Evolutionary conservation across 2,888 invertebrate genomes (phyloP).

Genomic region (Cylindroiulus punctatus): DNA sequence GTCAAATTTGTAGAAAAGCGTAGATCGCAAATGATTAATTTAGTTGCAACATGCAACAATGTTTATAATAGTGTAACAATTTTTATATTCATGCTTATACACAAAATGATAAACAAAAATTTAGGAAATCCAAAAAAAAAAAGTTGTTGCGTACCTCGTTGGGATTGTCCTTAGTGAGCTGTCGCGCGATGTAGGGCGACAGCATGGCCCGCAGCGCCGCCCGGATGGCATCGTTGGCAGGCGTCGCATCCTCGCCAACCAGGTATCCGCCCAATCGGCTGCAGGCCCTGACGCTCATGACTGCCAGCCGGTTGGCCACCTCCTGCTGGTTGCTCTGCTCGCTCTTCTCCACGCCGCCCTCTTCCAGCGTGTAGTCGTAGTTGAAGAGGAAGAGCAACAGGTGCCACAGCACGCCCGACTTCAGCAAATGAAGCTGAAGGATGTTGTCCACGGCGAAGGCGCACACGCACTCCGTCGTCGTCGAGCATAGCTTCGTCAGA

Average conservation of each 20-base stretch:
- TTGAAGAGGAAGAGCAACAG: slow-evolving; percentile 88
- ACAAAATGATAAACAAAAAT: too few relatives aligned
- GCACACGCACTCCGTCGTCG: slow-evolving; percentile 90
- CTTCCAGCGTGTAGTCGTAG: slow-evolving; percentile 97
- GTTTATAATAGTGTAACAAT: too few relatives aligned
- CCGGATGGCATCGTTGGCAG: slow-evolving; percentile 74
- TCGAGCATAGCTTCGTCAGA: slow-evolving; percentile 81
- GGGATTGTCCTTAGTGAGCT: slow-evolving; percentile 77
- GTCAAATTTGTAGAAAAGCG: too few relatives aligned
- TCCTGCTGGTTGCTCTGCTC: slow-evolving; percentile 90
- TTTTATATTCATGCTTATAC: too few relatives aligned
- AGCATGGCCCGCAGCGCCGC: slow-evolving; percentile 76
- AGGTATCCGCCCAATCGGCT: slow-evolving; percentile 83
- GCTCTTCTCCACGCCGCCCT: slow-evolving; percentile 89
- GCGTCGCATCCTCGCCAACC: slow-evolving; percentile 70
- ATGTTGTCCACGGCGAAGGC: slow-evolving; percentile 86
- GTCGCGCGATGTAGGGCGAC: slow-evolving; percentile 86
- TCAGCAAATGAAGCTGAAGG: slow-evolving; percentile 84
- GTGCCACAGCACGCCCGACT: slow-evolving; percentile 91
- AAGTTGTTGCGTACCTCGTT: slow-evolving; percentile 84
- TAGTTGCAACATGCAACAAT: too few relatives aligned
- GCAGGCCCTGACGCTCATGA: slow-evolving; percentile 84
- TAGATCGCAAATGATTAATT: too few relatives aligned
- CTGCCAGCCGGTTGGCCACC: slow-evolving; percentile 90
- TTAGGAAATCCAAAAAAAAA: too few relatives aligned